These are phyloP conservation scores for Manacus vitellinus DNA, from an alignment of 2,113 vertebrate species.

Conservation along the genomic window DNA sequence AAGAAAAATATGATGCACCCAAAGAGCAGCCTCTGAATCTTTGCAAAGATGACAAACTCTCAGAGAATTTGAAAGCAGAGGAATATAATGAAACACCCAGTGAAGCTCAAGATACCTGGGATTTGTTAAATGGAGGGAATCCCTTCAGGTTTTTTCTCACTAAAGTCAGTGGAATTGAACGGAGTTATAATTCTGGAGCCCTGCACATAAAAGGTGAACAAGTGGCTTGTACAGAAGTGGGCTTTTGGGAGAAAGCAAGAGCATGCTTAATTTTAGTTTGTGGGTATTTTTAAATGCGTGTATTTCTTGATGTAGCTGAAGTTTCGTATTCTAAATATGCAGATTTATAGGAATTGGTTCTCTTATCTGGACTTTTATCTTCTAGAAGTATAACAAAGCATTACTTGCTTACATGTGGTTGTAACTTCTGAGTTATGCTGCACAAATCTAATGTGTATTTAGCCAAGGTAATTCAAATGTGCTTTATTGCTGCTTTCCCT, in stretches of 20 bases:
- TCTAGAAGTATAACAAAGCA: neutral
- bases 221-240: neutral
- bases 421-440: neutral
- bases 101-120: conserved; percentile 84
- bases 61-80: conserved; percentile 48
- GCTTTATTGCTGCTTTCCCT: neutral
- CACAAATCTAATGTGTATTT: neutral
- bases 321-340: neutral
- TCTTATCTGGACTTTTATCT: neutral
- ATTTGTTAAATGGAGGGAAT: conserved; percentile 77
- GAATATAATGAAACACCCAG: conserved; percentile 18
- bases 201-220: conserved; percentile 90
- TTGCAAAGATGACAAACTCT: neutral
- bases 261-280: neutral
- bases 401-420: neutral
- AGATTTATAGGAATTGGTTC: neutral
- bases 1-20: neutral
- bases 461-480: neutral
- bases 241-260: neutral
- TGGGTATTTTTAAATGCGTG: neutral
- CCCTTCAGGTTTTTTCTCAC: conserved; percentile 92
- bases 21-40: neutral
- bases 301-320: neutral
- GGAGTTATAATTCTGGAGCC: conserved; percentile 85
- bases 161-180: conserved; percentile 88